A percentile compares a stretch with the other conserved stretches of the same genome.
Conservation (phyloP, 2,888 invertebrate species). For the Erynnis tages region DNA sequence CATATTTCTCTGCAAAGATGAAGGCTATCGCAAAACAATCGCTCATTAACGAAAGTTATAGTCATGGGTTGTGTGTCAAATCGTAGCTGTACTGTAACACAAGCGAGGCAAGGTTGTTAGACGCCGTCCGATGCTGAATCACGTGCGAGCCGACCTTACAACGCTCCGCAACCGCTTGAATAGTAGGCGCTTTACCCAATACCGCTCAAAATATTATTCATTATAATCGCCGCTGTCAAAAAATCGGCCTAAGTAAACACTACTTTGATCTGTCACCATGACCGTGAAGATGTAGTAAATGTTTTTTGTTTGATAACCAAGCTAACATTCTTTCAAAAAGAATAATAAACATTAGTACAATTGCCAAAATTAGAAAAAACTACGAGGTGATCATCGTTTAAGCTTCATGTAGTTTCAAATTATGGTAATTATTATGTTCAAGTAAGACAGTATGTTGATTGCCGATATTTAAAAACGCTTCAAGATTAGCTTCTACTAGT, state of each 20-base stretch:
- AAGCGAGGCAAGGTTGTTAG: conserved; percentile 45
- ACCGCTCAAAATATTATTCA: conserved; percentile 1
- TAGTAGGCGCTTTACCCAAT: conserved; percentile 6
- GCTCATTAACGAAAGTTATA: neutral
- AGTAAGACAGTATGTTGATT: neutral
- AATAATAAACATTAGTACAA: neutral
- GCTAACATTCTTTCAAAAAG: neutral
- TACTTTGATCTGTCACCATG: conserved; percentile 5
- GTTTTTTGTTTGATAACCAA: conserved; percentile 1
- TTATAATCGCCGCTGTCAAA: neutral
- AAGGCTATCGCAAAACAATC: neutral
- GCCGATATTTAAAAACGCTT: conserved; percentile 9
- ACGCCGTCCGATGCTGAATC: conserved; percentile 54
- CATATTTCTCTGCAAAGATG: neutral
- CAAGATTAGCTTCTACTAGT: no score
- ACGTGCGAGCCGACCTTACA: conserved; percentile 56
- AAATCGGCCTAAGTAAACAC: conserved; percentile 11
- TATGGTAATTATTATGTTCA: conserved; percentile 8
- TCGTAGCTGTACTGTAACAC: conserved; percentile 30
- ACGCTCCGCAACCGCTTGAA: conserved; percentile 29
- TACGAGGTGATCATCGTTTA: neutral
- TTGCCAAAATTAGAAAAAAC: conserved; percentile 1
- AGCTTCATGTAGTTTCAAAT: conserved; percentile 3
- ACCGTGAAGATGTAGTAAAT: conserved; percentile 3
- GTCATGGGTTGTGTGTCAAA: conserved; percentile 29